Base-by-base conservation (phyloP, 2,888 invertebrate species). In the Plagodis dolabraria region DNA sequence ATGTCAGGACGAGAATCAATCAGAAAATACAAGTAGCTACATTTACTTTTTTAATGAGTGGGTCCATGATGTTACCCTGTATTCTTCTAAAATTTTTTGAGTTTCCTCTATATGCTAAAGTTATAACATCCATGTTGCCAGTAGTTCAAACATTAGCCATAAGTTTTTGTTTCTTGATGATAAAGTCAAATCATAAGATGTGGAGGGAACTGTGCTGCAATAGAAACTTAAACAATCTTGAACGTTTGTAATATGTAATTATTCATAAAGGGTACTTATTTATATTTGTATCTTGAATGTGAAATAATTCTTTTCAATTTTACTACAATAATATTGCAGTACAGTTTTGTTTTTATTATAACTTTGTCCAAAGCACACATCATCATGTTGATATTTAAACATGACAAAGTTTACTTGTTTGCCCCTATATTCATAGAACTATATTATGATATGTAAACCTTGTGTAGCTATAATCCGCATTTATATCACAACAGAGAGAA, bases 1-100 rank as follows among this genome's bases (percentile, higher is more conserved):
- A 7, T 5, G 47, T 22, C 34, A 51, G 34, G 4, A 43, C 48
- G 4, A 44, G 38, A 8, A 48, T 47, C 9, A 34, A 35, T 12
- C 54, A 50, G 11, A 60, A 60, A 43, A 36, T 47, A 2, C 50
- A 60, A 51, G 54, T 60, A 7, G 51, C 54, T 5, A 44, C 59
- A 6, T 54, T 54, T 47, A 60, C 54, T n/a, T 60, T 60, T 47
- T 44, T 60, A 6, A 60, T 60, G 59, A 60, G 59, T 42, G 59
- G 59, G 22, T 54, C 54, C 8, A 54, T 60, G 59, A 6, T 60
- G 12, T 38, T 60, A 11, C 59, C 59, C 9, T n/a, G 40, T 8
- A 33, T 58, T 10, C 2, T 58, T 6, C 22, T 58, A 34, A 10
- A 7, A 33, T 7, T 34, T 44, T 45, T 34, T 46, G 44, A 12